Evolutionary conservation across 2,888 invertebrate species (phyloP), one percentile per base, ranked within the genome.

Genomic region (Folsomia candida): DNA sequence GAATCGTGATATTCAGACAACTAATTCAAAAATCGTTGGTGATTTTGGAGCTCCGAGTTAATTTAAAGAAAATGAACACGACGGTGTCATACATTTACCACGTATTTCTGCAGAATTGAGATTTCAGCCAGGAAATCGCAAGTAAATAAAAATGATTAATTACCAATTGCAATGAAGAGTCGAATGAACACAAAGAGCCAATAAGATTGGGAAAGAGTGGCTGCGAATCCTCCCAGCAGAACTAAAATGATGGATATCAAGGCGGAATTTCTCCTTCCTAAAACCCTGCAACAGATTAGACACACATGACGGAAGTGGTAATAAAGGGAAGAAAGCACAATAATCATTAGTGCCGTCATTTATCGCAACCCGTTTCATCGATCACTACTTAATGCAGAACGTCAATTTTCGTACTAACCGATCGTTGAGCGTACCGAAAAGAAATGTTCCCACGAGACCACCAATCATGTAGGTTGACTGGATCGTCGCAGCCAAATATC

Each of bases 391-490:
- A n/a, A 14, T 51, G 51, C 11, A 51, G 51, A 57, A 57, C n/a
- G 20, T 57, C 57, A 22, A 22, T 57, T 57, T 22, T 57, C n/a
- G 57, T 24, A 57, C 28, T 66, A 58, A 74, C 75, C 73, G 74
- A 66, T 76, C 76, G n/a, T 75, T 75, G 2, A 73, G 57, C 24
- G 71, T 51, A 28, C 73, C 73, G 22, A 73, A 64, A 2, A 70
- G 3, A 9, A 76, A 62, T 26, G 72, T 70, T 60, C 76, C 76
- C 24, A 68, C 68, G 2, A 76, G 63, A 4, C 70, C 73, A 14
- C 67, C 70, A 24, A 54, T 24, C 76, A 76, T 76, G 51, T 76
- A 76, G 22, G 73, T 63, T 9, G 75, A 70, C 64, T 76, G 77
- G 59, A 77, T 75, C 4, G 73, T 69, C 14, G 73, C 75, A 9